phyloP scores from a whole-genome alignment of 2,888 invertebrate genomes.

The Sturmia bella region DNA sequence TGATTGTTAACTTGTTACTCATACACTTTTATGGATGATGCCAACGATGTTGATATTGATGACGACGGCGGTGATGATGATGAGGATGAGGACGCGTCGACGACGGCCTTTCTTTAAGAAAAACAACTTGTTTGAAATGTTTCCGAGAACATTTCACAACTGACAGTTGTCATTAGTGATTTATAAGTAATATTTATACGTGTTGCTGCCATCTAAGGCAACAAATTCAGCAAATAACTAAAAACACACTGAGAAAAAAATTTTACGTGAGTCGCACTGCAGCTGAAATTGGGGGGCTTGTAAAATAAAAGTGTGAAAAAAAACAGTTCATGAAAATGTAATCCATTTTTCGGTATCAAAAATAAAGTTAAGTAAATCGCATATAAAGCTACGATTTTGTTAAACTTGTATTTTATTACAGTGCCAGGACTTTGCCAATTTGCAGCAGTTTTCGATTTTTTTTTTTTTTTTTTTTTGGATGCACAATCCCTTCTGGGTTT shows the following conservation, averaged over 20 bases:
- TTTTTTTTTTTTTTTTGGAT: too few species aligned
- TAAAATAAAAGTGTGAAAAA: too few species aligned
- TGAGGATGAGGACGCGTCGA: conserved; percentile 15
- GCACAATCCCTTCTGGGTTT: too few species aligned
- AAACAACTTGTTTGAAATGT: conserved; percentile 69
- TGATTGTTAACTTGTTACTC: conserved; percentile 54
- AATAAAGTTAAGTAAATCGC: too few species aligned
- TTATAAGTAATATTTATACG: conserved; percentile 73
- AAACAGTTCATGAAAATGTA: too few species aligned
- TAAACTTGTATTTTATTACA: too few species aligned
- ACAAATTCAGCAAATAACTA: conserved; percentile 47
- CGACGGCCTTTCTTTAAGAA: conserved; percentile 65
- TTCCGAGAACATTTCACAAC: conserved; percentile 70
- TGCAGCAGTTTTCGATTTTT: too few species aligned
- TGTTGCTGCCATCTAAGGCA: conserved; percentile 63
- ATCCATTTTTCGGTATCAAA: too few species aligned
- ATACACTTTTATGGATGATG: conserved; percentile 37
- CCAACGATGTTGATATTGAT: conserved; percentile 35
- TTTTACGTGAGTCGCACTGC: too few species aligned
- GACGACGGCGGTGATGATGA: conserved; percentile 25
- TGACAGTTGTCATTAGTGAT: conserved; percentile 72
- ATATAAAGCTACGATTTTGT: too few species aligned
- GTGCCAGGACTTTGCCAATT: too few species aligned
- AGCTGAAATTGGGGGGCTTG: too few species aligned
- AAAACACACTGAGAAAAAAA: conserved; percentile 40